phyloP scores from a whole-genome alignment of 64 coral and sea anemone genomes.

The Hydrozoanthus tunicans region DNA sequence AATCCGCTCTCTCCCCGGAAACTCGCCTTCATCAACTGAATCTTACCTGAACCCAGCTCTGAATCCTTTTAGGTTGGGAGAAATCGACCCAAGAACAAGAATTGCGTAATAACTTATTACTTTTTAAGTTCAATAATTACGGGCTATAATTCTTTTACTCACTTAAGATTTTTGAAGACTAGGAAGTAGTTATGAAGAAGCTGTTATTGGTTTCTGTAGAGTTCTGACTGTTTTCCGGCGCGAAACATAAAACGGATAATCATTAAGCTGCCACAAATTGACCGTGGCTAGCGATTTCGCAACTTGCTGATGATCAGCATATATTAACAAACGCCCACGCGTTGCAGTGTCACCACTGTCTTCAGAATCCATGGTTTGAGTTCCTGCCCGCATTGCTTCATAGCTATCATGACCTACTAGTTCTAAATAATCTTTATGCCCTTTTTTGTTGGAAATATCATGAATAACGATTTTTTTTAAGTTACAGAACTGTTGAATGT shows the following conservation, averaged over 20 bases:
- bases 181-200: too few relatives aligned
- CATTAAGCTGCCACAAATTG: too few relatives aligned
- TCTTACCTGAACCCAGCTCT: background rate
- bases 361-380: background rate
- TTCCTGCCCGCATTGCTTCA: constrained; percentile 19
- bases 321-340: constrained; percentile 45
- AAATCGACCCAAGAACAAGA: background rate
- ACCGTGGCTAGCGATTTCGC: constrained; percentile 12
- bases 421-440: too few relatives aligned
- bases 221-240: too few relatives aligned
- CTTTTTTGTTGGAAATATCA: background rate
- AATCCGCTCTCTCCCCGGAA: constrained; percentile 19
- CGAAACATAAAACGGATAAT: too few relatives aligned
- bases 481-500: background rate
- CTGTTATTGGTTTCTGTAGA: too few relatives aligned
- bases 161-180: too few relatives aligned
- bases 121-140: too few relatives aligned
- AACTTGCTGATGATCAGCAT: constrained; percentile 4
- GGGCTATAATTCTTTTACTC: too few relatives aligned
- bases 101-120: too few relatives aligned
- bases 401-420: too few relatives aligned
- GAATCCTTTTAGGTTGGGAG: background rate
- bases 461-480: background rate
- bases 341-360: background rate
- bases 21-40: background rate